phyloP scores from a whole-genome alignment of 1,140 invertebrate genomes.

The Scaptodrosophila lebanonensis region DNA sequence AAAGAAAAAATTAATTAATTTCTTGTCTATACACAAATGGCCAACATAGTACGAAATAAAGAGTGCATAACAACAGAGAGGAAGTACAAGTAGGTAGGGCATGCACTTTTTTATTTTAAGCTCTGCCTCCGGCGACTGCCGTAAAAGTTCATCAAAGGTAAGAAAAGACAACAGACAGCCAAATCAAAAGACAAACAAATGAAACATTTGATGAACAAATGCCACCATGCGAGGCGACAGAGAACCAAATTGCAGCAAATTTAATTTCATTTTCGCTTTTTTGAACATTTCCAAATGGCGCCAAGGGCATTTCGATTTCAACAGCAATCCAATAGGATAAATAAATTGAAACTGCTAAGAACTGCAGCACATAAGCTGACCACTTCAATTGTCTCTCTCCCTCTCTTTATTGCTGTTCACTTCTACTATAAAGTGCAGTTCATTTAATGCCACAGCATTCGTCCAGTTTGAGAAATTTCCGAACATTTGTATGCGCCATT shows the following conservation, averaged over 20 bases:
- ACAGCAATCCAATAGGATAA: slow-evolving; percentile 19
- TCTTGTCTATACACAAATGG: no score
- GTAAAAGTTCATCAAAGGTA: slow-evolving; percentile 21
- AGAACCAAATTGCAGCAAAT: no score
- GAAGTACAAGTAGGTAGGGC: no score
- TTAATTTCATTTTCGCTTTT: no score
- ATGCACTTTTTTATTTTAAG: slow-evolving; percentile 25
- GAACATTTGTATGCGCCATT: slow-evolving; percentile 37
- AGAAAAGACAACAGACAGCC: slow-evolving; percentile 10
- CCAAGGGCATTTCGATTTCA: slow-evolving; percentile 19
- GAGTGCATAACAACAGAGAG: no score
- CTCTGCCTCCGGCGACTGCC: slow-evolving; percentile 2
- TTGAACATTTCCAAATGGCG: slow-evolving; percentile 10
- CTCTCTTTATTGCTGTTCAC: no score
- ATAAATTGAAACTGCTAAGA: slow-evolving; percentile 32
- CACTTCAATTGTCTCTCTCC: slow-evolving; percentile 24
- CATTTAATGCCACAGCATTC: slow-evolving; percentile 12
- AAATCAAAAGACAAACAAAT: no score
- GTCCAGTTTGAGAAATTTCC: slow-evolving; percentile 26
- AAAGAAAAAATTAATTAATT: no score
- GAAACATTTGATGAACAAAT: no score
- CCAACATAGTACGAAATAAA: no score
- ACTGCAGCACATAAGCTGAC: slow-evolving; percentile 25
- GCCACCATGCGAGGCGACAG: no score
- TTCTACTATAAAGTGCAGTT: slow-evolving; percentile 38